A percentile compares a stretch with the other conserved stretches of the same genome.
phyloP scores from a whole-genome alignment of 2,888 invertebrate genomes.

The Allolobophora icterica region DNA sequence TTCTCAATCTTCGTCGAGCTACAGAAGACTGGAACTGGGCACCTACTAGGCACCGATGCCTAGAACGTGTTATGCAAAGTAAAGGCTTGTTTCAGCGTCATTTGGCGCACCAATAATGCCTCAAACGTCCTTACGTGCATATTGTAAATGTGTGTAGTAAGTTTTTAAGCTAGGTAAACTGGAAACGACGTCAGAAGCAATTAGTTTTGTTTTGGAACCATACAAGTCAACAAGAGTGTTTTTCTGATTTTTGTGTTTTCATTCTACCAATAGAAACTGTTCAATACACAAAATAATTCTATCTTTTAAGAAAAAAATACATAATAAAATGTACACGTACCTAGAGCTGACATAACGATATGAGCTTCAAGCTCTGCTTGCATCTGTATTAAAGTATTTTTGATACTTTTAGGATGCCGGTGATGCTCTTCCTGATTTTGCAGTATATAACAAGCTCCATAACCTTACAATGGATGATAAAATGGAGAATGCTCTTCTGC shows the following conservation, averaged over 20 bases:
- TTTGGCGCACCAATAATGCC: neutral
- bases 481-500: slow-evolving; percentile 61
- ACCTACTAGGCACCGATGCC: too few species aligned
- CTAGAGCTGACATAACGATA: neutral
- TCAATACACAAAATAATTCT: neutral
- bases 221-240: neutral
- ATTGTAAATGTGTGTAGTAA: neutral
- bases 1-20: neutral
- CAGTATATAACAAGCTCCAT: slow-evolving; percentile 51
- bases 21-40: neutral
- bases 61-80: neutral
- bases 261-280: neutral
- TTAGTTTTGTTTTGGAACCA: neutral
- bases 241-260: neutral
- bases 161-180: neutral
- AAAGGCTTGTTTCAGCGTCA: too few species aligned
- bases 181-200: neutral
- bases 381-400: neutral
- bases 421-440: neutral
- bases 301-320: neutral
- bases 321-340: neutral
- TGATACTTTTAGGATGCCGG: slow-evolving; percentile 1
- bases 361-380: neutral
- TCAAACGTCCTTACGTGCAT: too few species aligned
- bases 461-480: slow-evolving; percentile 62